Percentiles rank a stretch among this genome's conserved stretches.
These are phyloP conservation scores for Falco novaeseelandiae DNA, from an alignment of 2,797 vertebrate genomes.

Conservation along the genomic window DNA sequence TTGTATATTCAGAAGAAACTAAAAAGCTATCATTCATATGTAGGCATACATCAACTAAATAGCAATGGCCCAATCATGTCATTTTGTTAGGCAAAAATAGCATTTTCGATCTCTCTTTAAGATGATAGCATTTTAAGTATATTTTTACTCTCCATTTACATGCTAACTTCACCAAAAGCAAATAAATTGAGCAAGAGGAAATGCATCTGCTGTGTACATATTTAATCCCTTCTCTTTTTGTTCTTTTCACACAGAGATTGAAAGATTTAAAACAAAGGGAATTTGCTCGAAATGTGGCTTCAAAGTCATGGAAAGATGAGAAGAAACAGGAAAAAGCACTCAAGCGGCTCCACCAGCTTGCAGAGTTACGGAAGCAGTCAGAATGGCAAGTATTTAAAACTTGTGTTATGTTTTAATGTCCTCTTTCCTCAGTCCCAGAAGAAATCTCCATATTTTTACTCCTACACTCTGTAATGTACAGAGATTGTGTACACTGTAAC, in stretches of 20 bases:
- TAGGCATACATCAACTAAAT: background rate
- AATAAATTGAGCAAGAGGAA: background rate
- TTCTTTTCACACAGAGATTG: conserved; percentile 83
- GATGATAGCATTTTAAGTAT: background rate
- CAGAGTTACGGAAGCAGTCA: conserved; percentile 89
- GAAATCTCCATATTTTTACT: conserved; percentile 9
- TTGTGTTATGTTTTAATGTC: background rate
- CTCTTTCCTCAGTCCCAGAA: background rate
- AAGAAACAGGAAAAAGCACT: conserved; percentile 97
- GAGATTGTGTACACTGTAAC: background rate
- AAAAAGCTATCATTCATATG: background rate
- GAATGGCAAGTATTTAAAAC: conserved; percentile 83
- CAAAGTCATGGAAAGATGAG: conserved; percentile 98
- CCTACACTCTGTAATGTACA: background rate
- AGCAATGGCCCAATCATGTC: background rate
- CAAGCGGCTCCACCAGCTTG: conserved; percentile 92
- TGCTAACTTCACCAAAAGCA: background rate
- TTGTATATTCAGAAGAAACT: background rate
- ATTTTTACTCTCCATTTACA: background rate
- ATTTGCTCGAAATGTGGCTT: conserved; percentile 96
- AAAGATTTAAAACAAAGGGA: conserved; percentile 98
- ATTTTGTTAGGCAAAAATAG: background rate
- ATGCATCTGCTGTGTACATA: background rate
- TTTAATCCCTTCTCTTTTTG: background rate
- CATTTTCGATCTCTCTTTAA: background rate